phyloP scores from a whole-genome alignment of 1,140 invertebrate species.

The Leptinotarsa lineolata region DNA sequence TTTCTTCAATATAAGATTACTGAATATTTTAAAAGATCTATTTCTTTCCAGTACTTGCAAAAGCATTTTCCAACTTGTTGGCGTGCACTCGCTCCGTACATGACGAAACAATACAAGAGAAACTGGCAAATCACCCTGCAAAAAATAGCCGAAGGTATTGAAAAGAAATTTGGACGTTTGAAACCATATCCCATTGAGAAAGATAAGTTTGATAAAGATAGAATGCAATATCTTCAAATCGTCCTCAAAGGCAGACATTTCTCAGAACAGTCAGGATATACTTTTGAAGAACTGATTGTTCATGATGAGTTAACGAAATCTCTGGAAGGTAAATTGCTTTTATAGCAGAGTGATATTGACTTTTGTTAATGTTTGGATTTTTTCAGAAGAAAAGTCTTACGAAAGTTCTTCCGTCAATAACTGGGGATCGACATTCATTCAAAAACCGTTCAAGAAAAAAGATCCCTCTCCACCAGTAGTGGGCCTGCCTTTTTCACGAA shows the following conservation, averaged over 20 bases:
- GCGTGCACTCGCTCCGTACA: conserved; percentile 50
- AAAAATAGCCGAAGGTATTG: conserved; percentile 65
- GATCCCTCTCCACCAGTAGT: conserved; percentile 53
- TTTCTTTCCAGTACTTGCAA: conserved; percentile 58
- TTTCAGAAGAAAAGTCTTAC: conserved; percentile 10
- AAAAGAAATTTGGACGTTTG: conserved; percentile 65
- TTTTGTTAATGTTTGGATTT: not conserved
- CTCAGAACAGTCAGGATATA: conserved; percentile 50
- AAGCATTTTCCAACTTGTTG: conserved; percentile 61
- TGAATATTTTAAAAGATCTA: not conserved
- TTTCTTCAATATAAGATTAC: not conserved
- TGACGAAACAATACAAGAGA: conserved; percentile 59
- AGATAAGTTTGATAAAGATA: conserved; percentile 61
- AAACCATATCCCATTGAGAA: conserved; percentile 62
- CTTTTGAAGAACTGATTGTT: conserved; percentile 52
- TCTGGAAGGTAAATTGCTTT: conserved; percentile 37
- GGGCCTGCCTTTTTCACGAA: conserved; percentile 42
- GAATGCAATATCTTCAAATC: conserved; percentile 61
- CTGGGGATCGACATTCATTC: conserved; percentile 26
- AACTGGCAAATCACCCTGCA: conserved; percentile 60
- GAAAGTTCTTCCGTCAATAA: conserved; percentile 20
- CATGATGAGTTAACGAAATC: conserved; percentile 49
- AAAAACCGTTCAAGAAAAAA: conserved; percentile 38
- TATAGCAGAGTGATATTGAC: too few species aligned
- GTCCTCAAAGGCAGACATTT: conserved; percentile 62